A percentile compares a stretch with the other conserved stretches of the same genome.
These are phyloP conservation scores for Periophthalmus magnuspinnatus DNA, from an alignment of 2,797 vertebrate species.

Conservation along the genomic window DNA sequence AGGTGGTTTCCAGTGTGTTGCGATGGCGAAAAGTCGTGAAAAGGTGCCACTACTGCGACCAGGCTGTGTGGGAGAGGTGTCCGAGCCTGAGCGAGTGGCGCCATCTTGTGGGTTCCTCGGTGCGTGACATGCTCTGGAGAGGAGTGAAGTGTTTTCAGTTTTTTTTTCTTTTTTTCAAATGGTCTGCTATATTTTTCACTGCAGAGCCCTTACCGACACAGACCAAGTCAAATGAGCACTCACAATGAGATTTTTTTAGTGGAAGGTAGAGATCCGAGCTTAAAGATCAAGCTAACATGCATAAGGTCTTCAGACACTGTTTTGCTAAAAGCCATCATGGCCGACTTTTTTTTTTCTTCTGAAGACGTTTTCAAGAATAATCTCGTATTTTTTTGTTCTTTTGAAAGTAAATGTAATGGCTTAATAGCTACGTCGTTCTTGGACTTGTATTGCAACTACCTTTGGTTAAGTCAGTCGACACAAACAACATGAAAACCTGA, in stretches of 20 bases:
- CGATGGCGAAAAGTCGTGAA: conserved; percentile 52
- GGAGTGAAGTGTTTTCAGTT: conserved; percentile 31
- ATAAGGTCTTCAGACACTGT: conserved; percentile 76
- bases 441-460: conserved; percentile 76
- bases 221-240: conserved; percentile 66
- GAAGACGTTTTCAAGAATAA: conserved; percentile 69
- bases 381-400: conserved; percentile 51
- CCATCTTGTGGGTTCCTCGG: conserved; percentile 59
- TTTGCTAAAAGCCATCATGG: conserved; percentile 70
- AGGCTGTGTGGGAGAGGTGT: conserved; percentile 39
- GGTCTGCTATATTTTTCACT: conserved; percentile 73
- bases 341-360: conserved; percentile 60
- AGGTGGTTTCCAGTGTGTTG: conserved; percentile 70
- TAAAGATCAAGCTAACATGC: conserved; percentile 82
- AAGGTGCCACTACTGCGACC: conserved; percentile 59
- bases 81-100: conserved; percentile 45
- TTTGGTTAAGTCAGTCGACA: conserved; percentile 78
- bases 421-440: conserved; percentile 73
- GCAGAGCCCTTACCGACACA: conserved; percentile 77
- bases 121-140: conserved; percentile 35
- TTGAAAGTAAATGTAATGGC: conserved; percentile 72
- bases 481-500: conserved; percentile 65
- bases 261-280: conserved; percentile 73
- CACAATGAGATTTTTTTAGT: conserved; percentile 57
- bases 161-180: conserved; percentile 12